Percentiles rank a stretch among this genome's conserved stretches.
These are phyloP conservation scores for Falco novaeseelandiae DNA, from an alignment of 2,797 vertebrate genomes.

Conservation along the genomic window DNA sequence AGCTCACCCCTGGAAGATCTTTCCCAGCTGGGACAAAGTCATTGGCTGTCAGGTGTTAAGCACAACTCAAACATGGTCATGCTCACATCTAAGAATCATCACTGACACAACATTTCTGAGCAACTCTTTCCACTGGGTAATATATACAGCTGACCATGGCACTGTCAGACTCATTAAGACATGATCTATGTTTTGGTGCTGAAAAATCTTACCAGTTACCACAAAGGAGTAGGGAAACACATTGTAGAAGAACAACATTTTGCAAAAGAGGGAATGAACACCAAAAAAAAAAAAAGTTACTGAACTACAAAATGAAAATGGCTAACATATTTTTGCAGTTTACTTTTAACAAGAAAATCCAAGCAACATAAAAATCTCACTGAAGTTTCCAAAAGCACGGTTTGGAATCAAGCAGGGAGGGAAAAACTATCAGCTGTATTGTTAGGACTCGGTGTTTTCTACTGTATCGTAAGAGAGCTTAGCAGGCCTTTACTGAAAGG, in stretches of 20 bases:
- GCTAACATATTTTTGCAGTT: background rate
- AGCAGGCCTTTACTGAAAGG: background rate
- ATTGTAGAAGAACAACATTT: background rate
- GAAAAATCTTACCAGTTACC: background rate
- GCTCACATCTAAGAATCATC: background rate
- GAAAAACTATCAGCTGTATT: background rate
- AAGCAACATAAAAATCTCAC: background rate
- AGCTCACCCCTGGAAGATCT: background rate
- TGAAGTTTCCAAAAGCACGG: background rate
- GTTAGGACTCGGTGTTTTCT: background rate
- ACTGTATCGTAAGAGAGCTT: background rate
- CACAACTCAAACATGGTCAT: background rate
- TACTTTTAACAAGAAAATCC: background rate
- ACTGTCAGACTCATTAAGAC: background rate
- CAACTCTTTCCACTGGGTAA: background rate
- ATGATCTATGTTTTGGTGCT: background rate
- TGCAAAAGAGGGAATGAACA: background rate
- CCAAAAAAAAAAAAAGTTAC: background rate
- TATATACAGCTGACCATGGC: background rate
- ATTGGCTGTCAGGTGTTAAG: background rate
- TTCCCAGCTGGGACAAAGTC: background rate
- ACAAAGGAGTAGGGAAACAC: background rate
- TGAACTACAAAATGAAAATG: background rate
- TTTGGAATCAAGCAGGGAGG: background rate
- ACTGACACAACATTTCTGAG: background rate